Base-by-base conservation (phyloP, 2,113 vertebrate genomes). In the Rana temporaria region DNA sequence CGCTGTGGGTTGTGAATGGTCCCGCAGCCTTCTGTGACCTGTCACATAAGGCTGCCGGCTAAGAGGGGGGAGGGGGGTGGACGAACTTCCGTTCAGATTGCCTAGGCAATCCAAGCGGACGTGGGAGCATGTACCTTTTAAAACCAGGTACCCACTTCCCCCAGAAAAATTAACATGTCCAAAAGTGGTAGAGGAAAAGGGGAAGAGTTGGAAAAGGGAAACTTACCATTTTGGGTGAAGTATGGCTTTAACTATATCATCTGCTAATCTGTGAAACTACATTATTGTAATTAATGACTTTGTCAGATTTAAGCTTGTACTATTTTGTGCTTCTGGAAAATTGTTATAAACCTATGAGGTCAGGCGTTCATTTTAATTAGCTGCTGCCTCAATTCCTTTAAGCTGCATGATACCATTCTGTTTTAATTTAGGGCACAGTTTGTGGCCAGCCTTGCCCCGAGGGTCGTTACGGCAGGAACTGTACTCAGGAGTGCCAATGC, bases 401-500 rank as follows among this genome's bases (percentile, higher is more conserved):
- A 38, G 42, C 68, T 57, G 88, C 87, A 89, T 88, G 82, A 64
- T 81, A 38, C 66, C 57, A 8, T 79, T 91, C 65, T 86, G 69
- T 87, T 88, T 90, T 59, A 88, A 86, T 87, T 1, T 85, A 99
- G 98, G 98, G 98, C 78, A 94, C 91, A 34, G 97, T 99, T 82
- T 99, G 98, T 89, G 97, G 98, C 34, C 97, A 99, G 87, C 98
- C 97, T 66, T 99, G 98, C 94, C 96, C 96, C 0, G 93, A 96
- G 71, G 96, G 96, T 42, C 95, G 93, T 84, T 96, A 93, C 0
- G 98, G 98, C 85, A 95, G 90, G 72, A 97, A 98, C 88, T 99
- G 98, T 86, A 95, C 95, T 4, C 96, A 97, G 87, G 98, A 99
- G 86, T 99, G 98, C 85, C 97, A 98, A 88, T 99, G 98, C 88